A percentile compares a stretch with the other conserved stretches of the same genome.
Evolutionary conservation across 2,113 vertebrate species (phyloP).

Genomic region (Colinus virginianus): DNA sequence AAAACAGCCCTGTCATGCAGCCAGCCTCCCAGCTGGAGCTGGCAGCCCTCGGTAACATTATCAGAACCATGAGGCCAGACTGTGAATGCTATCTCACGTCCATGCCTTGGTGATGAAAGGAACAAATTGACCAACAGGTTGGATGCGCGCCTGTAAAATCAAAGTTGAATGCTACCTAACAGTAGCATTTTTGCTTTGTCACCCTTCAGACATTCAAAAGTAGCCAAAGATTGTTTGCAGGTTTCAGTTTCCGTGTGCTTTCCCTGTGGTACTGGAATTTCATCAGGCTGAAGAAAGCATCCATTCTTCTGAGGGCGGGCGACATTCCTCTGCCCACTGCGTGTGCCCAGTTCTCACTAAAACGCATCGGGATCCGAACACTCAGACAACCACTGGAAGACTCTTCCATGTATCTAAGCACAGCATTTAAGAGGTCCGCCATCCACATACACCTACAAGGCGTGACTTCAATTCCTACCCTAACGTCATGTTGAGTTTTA

Average conservation of each 20-base stretch:
- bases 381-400: not conserved
- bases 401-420: not conserved
- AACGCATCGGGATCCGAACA: not conserved
- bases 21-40: not conserved
- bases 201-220: not conserved
- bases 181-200: slow-evolving; percentile 34
- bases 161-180: not conserved
- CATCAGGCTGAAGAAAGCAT: not conserved
- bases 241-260: not conserved
- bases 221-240: not conserved
- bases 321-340: not conserved
- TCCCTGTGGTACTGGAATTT: not conserved
- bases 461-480: not conserved
- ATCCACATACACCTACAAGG: accelerated
- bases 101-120: slow-evolving; percentile 6
- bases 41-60: not conserved
- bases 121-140: not conserved
- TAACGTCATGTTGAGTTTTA: not conserved
- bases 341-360: not conserved
- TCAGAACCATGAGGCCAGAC: not conserved
- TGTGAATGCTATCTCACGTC: not conserved
- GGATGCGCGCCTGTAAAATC: slow-evolving; percentile 34
- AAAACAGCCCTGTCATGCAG: not conserved
- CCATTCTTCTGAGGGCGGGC: not conserved
- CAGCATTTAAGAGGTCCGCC: not conserved